Evolutionary conservation across 64 coral and sea anemone species (phyloP).

Genomic region (Exaiptasia diaphana): DNA sequence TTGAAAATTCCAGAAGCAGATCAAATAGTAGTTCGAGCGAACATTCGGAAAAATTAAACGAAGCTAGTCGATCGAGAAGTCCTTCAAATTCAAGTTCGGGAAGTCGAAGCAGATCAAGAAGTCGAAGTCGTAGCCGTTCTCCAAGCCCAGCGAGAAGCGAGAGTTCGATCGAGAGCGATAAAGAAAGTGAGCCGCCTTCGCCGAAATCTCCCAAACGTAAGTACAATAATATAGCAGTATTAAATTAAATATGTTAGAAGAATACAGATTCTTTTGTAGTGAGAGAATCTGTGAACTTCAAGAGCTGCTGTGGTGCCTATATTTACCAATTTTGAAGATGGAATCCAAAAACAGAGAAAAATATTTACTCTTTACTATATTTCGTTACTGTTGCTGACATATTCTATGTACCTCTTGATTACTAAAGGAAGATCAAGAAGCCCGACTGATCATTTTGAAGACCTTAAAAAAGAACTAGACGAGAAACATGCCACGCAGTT

Average conservation of each 20-base stretch:
- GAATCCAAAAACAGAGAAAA: no score
- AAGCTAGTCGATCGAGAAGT: neutral
- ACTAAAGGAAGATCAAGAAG: slow-evolving; percentile 23
- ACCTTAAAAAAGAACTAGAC: slow-evolving; percentile 50
- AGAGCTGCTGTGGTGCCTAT: no score
- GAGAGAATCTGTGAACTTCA: no score
- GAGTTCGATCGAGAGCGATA: neutral
- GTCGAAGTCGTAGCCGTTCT: slow-evolving; percentile 46
- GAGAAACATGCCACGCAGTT: slow-evolving; percentile 58
- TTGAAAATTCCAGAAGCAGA: slow-evolving; percentile 24
- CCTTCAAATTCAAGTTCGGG: neutral
- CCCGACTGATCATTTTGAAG: slow-evolving; percentile 22
- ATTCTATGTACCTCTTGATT: no score
- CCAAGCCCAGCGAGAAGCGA: slow-evolving; percentile 18
- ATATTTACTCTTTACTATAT: no score
- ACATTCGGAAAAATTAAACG: neutral
- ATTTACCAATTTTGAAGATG: no score
- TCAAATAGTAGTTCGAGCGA: slow-evolving; percentile 19
- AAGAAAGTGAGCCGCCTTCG: neutral
- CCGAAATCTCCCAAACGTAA: slow-evolving; percentile 26
- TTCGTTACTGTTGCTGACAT: no score
- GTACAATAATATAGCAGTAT: neutral
- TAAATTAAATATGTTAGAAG: slow-evolving; percentile 10
- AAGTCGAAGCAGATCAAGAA: slow-evolving; percentile 1
- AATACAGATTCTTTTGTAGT: neutral